Percentiles rank a stretch among this genome's conserved stretches.
These are phyloP conservation scores for Hyperoplus lanceolatus DNA, from an alignment of 2,797 vertebrate species.

Conservation along the genomic window DNA sequence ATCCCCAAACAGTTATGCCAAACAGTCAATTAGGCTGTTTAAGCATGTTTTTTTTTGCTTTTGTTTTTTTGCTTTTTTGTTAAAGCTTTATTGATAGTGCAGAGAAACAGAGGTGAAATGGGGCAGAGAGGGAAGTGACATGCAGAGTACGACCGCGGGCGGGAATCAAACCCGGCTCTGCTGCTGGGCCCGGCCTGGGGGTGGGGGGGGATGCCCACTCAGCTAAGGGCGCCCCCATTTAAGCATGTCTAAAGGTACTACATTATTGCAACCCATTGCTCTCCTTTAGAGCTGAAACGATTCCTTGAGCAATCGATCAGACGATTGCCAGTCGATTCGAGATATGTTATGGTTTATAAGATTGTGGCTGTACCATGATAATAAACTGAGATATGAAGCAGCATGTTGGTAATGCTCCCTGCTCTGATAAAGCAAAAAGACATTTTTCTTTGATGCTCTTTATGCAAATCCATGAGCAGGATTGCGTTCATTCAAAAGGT, in stretches of 20 bases:
- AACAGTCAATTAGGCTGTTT: background rate
- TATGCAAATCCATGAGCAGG: conserved; percentile 21
- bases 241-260: background rate
- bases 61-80: no score
- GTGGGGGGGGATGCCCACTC: no score
- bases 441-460: conserved; percentile 17
- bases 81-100: no score
- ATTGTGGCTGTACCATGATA: background rate
- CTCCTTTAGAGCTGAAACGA: background rate
- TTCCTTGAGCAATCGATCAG: background rate
- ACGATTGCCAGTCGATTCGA: background rate
- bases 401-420: background rate
- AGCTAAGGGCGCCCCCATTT: no score
- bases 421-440: background rate
- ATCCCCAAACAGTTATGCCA: background rate
- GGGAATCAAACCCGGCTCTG: no score
- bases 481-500: background rate
- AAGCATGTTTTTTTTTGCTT: no score
- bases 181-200: no score
- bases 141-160: no score
- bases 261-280: background rate
- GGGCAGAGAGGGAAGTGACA: no score
- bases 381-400: conserved; percentile 6
- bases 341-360: background rate
- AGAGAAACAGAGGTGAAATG: no score